A percentile compares a stretch with the other conserved stretches of the same genome.
Evolutionary conservation across 2,113 vertebrate genomes (phyloP).

Genomic region (Ptilorrhoa leucosticta): DNA sequence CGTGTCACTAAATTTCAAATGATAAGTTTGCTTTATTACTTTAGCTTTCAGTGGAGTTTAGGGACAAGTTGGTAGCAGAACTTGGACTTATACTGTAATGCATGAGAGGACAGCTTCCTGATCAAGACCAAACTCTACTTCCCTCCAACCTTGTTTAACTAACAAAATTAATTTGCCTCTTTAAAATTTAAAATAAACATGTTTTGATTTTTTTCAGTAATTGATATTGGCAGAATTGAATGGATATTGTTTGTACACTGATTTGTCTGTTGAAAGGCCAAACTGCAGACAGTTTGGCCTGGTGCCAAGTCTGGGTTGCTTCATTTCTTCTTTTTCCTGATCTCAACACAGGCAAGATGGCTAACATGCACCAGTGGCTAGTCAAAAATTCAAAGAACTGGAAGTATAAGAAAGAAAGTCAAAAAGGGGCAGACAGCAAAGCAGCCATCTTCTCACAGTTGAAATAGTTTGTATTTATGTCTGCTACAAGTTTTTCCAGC

Average conservation of each 20-base stretch:
- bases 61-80: constrained; percentile 9
- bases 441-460: neutral
- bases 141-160: neutral
- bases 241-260: constrained; percentile 24
- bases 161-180: constrained; percentile 62
- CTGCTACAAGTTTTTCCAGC: neutral
- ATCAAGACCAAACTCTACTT: neutral
- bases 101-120: neutral
- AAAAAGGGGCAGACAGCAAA: neutral
- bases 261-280: constrained; percentile 26
- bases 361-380: neutral
- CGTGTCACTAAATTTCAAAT: constrained; percentile 59
- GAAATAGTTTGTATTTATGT: neutral
- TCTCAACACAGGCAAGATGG: neutral
- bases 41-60: constrained; percentile 25
- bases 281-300: constrained; percentile 8
- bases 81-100: constrained; percentile 25
- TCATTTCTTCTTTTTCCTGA: neutral
- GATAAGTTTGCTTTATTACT: constrained; percentile 56
- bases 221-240: constrained; percentile 23
- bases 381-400: neutral
- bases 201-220: constrained; percentile 55
- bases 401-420: neutral
- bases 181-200: constrained; percentile 67
- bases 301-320: neutral